Base-by-base conservation (phyloP, 1,140 invertebrate genomes). In the Atta texana region DNA sequence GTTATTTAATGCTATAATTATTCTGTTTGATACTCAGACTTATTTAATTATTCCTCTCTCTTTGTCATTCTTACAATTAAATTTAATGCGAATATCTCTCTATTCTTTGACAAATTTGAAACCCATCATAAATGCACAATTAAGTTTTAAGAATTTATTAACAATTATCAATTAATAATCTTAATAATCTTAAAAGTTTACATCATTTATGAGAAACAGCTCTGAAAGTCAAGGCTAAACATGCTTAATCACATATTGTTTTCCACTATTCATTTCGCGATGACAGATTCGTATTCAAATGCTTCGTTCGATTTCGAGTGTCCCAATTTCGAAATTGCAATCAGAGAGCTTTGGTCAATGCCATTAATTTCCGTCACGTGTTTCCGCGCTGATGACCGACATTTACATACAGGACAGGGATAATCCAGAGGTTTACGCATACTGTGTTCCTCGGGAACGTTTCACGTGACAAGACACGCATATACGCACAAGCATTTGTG, bases 241-340 rank as follows among this genome's bases (percentile, higher is more conserved):
- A 18, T 7, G 77, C 28, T 59, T 44, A 14, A 34, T 59, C n/a
- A n/a, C 34, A 14, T 53, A n/a, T 74, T 55, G 24, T 49, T 64
- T 53, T 12, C 12, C 63, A 24, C 24, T 31, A 39, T 3, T 34
- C 44, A 14, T 51, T 80, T 39, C 31, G 49, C 21, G n/a, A 39
- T 39, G 31, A 34, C 31, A 44, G n/a, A 69, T n/a, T 57, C 77
- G 31, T 10, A 71, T 74, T 57, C 44, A 21, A n/a, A 3, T 14
- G 31, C 31, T 53, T 55, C 18, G 76, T 68, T 49, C 49, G 49
- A 80, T 69, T 55, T 55, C 49, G 49, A 80, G 63, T 55, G 77
- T 21, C 63, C 77, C 49, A 34, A 80, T 69, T 80, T 68, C 77
- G 49, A 80, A 80, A 80, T 80, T 68, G 77, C 77, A 80, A 80